Conservation (phyloP, 1,140 invertebrate species). For the Drosophila pachea region DNA sequence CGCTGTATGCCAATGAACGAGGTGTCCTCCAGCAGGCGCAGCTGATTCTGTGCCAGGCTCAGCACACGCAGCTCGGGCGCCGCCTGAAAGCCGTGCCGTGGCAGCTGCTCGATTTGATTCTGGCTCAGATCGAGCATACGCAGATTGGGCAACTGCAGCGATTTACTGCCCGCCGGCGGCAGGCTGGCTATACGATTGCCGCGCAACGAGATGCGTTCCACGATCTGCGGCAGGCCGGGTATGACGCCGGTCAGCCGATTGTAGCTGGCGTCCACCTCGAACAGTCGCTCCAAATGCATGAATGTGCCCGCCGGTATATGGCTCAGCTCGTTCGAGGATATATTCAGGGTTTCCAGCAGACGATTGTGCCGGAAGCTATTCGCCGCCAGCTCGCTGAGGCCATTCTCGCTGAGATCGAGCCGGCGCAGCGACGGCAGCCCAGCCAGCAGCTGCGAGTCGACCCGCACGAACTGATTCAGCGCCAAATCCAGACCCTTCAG, state of each 20-base stretch:
- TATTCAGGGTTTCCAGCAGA: constrained; percentile 87
- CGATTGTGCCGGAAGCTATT: constrained; percentile 86
- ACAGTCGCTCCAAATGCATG: constrained; percentile 85
- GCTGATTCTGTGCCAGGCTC: constrained; percentile 87
- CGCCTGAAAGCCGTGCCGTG: constrained; percentile 83
- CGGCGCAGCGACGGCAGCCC: constrained; percentile 87
- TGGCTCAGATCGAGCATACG: constrained; percentile 87
- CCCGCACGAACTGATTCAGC: constrained; percentile 85
- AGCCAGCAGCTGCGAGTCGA: constrained; percentile 85
- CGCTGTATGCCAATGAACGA: constrained; percentile 85
- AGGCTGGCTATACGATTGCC: constrained; percentile 86
- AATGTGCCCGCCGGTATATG: constrained; percentile 87
- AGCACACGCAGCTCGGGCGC: constrained; percentile 86
- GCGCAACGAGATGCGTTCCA: constrained; percentile 88
- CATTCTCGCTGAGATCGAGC: constrained; percentile 89
- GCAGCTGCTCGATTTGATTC: constrained; percentile 87
- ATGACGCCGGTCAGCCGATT: constrained; percentile 87
- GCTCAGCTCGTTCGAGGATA: constrained; percentile 86
- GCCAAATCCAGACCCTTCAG: constrained; percentile 90
- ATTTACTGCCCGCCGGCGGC: constrained; percentile 82
- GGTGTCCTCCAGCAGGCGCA: constrained; percentile 85
- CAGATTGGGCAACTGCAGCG: constrained; percentile 85
- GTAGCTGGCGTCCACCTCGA: constrained; percentile 87
- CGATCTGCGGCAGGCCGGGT: constrained; percentile 85
- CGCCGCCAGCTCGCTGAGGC: constrained; percentile 85